These are phyloP conservation scores for Alces alces DNA, from an alignment of 2,113 vertebrate species.

Conservation along the genomic window DNA sequence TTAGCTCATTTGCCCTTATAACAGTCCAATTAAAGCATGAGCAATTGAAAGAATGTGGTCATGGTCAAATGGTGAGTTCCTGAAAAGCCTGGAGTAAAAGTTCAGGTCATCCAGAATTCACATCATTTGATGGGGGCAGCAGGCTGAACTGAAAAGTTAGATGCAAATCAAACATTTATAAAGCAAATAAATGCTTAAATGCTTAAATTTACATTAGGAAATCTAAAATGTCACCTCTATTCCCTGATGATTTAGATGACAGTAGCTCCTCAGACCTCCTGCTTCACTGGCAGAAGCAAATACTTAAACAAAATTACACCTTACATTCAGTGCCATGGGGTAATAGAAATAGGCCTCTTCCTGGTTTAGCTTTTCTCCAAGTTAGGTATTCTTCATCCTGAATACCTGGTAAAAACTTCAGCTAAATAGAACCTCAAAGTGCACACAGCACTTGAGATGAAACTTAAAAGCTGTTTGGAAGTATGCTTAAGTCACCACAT, in stretches of 20 bases:
- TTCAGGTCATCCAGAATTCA: neutral
- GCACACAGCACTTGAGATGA: neutral
- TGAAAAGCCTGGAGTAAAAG: constrained; percentile 16
- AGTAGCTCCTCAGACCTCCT: neutral
- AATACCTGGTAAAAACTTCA: neutral
- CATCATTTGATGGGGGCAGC: neutral
- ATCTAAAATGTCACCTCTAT: constrained; percentile 44
- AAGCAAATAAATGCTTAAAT: constrained; percentile 13
- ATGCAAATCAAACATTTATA: constrained; percentile 33
- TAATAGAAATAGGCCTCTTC: constrained; percentile 8
- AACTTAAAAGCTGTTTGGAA: neutral
- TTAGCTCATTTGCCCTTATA: constrained; percentile 26
- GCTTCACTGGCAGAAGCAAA: constrained; percentile 20
- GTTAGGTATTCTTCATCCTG: neutral
- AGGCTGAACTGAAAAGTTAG: neutral
- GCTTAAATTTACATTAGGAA: neutral
- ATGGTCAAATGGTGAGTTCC: neutral
- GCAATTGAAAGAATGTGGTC: neutral
- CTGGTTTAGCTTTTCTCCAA: neutral
- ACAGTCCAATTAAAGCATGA: constrained; percentile 7
- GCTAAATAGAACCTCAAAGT: neutral
- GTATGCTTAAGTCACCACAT: neutral
- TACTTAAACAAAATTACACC: constrained; percentile 24
- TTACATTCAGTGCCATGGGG: neutral
- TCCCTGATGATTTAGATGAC: neutral